Conservation (phyloP, 2,113 vertebrate genomes). For the Gopherus flavomarginatus region DNA sequence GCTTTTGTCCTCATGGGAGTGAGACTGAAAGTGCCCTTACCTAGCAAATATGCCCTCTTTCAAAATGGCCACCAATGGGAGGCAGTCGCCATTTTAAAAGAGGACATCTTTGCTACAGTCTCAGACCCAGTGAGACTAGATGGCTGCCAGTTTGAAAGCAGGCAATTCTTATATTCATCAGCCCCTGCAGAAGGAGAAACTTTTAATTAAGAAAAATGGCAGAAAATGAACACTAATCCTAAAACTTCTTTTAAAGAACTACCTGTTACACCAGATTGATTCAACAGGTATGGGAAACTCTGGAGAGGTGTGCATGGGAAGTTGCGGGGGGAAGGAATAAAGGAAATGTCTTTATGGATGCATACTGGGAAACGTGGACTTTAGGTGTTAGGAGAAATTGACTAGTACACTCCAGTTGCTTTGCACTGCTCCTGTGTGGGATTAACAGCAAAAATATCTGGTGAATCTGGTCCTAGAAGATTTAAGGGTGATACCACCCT, state of each 20-base stretch:
- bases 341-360: background rate
- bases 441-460: background rate
- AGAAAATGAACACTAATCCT: background rate
- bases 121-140: background rate
- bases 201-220: background rate
- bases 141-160: background rate
- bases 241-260: background rate
- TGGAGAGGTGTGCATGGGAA: background rate
- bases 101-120: background rate
- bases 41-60: background rate
- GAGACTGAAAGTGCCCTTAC: background rate
- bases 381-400: background rate
- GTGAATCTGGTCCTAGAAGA: background rate
- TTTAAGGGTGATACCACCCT: background rate
- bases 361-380: background rate
- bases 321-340: background rate
- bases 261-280: background rate
- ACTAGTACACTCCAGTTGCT: background rate
- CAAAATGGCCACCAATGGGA: background rate
- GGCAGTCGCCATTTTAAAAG: fast-evolving
- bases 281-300: background rate
- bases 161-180: background rate
- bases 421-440: background rate
- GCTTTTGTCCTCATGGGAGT: background rate
- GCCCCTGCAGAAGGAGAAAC: background rate